Conservation (phyloP, 1,140 invertebrate species). For the Chelonus insularis region DNA sequence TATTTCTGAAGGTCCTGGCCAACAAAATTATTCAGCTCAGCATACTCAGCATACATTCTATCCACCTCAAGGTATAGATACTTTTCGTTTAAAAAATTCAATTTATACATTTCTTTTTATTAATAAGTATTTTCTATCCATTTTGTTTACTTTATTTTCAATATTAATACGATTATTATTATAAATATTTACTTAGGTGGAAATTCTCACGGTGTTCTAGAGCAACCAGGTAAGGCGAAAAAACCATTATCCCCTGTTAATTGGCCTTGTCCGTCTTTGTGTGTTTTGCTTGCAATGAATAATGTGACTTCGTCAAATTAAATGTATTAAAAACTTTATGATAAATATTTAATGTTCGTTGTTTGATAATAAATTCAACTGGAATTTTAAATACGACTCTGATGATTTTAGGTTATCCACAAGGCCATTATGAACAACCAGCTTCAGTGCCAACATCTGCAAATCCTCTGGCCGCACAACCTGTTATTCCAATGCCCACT, state of each 20-base stretch:
- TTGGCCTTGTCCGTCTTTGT: constrained; percentile 7
- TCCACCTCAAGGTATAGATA: constrained; percentile 50
- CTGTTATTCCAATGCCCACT: constrained; percentile 50
- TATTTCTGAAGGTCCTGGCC: constrained; percentile 47
- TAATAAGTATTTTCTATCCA: too few species aligned
- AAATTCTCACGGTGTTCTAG: constrained; percentile 56
- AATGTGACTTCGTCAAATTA: too few species aligned
- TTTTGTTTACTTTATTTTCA: too few species aligned
- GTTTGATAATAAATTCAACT: not conserved
- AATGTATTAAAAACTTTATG: too few species aligned
- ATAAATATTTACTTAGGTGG: constrained; percentile 51
- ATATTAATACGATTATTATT: constrained; percentile 40
- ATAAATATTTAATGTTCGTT: too few species aligned
- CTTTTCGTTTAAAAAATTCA: not conserved
- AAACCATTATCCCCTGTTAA: constrained; percentile 24
- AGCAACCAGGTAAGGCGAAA: constrained; percentile 56
- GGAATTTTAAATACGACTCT: constrained; percentile 5
- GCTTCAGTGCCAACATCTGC: constrained; percentile 44
- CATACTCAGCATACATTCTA: constrained; percentile 42
- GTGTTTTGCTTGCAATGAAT: not conserved
- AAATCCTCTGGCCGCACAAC: constrained; percentile 46
- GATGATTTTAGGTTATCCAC: constrained; percentile 44
- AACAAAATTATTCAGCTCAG: constrained; percentile 49
- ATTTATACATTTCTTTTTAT: too few species aligned
- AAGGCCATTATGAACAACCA: constrained; percentile 50